Conservation (phyloP, 2,113 vertebrate genomes). For the Chloroceryle aenea region DNA sequence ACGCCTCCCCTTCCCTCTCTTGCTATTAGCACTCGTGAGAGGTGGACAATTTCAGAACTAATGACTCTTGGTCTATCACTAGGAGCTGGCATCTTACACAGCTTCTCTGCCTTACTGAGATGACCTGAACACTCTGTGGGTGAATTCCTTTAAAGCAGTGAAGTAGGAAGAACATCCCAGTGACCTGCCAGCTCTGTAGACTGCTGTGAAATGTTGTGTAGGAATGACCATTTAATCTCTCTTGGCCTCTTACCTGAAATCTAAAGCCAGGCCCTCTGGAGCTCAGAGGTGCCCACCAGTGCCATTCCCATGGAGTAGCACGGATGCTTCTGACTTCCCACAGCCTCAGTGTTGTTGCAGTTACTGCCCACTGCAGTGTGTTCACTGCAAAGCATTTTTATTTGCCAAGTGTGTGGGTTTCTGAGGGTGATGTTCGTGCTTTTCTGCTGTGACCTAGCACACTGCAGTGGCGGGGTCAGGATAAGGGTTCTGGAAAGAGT, state of each 20-base stretch:
- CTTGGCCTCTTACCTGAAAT: neutral
- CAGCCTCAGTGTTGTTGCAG: neutral
- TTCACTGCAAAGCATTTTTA: neutral
- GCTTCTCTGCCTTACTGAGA: neutral
- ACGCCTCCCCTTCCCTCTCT: neutral
- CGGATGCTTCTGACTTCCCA: fast-evolving
- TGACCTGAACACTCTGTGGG: fast-evolving
- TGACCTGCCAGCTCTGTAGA: neutral
- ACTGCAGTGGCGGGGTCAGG: fast-evolving
- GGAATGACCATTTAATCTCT: neutral
- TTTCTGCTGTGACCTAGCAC: neutral
- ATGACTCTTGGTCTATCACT: neutral
- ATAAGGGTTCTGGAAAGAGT: neutral
- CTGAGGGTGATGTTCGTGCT: fast-evolving
- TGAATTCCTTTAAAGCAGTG: neutral
- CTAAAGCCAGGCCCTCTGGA: neutral
- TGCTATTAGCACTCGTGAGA: neutral
- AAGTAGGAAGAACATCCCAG: neutral
- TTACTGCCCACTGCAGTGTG: neutral
- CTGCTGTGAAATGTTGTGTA: neutral
- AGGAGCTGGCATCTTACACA: neutral
- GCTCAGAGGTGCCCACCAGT: fast-evolving
- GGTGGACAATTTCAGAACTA: neutral
- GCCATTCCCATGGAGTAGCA: fast-evolving
- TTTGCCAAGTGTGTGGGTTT: neutral